Percentiles rank a stretch among this genome's conserved stretches.
phyloP scores from a whole-genome alignment of 2,113 vertebrate species.

The Marcusenius ussheri region DNA sequence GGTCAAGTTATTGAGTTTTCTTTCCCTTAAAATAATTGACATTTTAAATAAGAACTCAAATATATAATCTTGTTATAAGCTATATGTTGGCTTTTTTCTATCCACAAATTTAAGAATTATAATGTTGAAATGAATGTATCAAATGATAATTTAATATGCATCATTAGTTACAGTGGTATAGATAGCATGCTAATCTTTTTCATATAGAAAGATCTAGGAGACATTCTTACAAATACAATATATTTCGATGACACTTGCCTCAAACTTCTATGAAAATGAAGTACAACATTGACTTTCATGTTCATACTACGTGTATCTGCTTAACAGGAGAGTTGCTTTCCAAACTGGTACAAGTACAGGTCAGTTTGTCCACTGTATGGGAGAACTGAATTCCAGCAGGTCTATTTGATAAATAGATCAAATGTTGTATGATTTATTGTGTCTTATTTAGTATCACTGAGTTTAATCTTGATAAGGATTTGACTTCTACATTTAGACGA shows the following conservation, averaged over 20 bases:
- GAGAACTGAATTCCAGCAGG: background rate
- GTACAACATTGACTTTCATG: background rate
- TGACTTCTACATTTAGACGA: background rate
- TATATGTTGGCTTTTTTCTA: background rate
- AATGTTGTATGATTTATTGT: background rate
- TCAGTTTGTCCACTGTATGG: background rate
- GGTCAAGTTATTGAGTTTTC: background rate
- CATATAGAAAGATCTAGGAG: background rate
- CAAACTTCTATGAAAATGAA: background rate
- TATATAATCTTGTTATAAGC: background rate
- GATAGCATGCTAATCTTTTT: background rate
- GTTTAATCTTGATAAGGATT: background rate
- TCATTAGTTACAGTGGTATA: background rate
- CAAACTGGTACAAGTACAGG: background rate
- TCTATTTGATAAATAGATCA: background rate
- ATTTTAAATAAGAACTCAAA: background rate
- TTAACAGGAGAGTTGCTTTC: background rate
- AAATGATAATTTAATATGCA: background rate
- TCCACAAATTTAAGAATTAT: background rate
- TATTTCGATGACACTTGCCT: background rate
- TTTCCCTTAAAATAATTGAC: background rate
- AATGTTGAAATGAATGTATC: background rate
- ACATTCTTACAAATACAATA: background rate
- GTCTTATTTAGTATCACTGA: background rate
- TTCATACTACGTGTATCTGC: background rate